phyloP scores from a whole-genome alignment of 2,113 vertebrate species.

The Apodemus speciosus region DNA sequence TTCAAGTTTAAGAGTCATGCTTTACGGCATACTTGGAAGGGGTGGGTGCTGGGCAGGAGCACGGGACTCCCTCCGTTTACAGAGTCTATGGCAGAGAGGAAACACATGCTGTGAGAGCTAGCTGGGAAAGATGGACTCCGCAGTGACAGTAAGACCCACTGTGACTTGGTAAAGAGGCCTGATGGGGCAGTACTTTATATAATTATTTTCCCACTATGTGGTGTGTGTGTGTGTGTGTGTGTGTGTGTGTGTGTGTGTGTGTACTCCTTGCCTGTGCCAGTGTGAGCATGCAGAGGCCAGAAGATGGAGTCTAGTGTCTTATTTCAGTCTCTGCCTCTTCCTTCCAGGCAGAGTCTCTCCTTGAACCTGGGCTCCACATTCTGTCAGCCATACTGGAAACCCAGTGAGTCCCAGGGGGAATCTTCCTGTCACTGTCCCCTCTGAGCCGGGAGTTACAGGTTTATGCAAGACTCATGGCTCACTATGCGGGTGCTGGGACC shows the following conservation, averaged over 20 bases:
- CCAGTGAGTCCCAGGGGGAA: background rate
- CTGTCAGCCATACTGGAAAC: background rate
- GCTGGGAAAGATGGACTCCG: no score
- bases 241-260: no score
- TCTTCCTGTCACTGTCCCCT: background rate
- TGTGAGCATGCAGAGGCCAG: background rate
- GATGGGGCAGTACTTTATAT: no score
- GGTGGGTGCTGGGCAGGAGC: no score
- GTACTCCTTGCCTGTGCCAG: background rate
- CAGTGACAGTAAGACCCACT: no score
- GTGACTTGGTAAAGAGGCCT: no score
- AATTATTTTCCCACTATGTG: background rate
- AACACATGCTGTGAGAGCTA: no score
- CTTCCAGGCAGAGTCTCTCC: background rate
- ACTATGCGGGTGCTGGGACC: background rate
- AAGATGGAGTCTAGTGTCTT: background rate
- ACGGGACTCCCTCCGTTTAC: no score
- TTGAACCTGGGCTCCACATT: background rate
- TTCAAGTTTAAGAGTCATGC: no score
- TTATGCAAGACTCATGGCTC: no score
- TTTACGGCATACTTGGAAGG: no score
- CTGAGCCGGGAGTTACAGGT: background rate
- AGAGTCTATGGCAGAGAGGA: no score
- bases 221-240: background rate
- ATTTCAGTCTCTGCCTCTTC: background rate